Evolutionary conservation across 2,888 invertebrate species (phyloP).

Genomic region (Hemithea aestivaria): DNA sequence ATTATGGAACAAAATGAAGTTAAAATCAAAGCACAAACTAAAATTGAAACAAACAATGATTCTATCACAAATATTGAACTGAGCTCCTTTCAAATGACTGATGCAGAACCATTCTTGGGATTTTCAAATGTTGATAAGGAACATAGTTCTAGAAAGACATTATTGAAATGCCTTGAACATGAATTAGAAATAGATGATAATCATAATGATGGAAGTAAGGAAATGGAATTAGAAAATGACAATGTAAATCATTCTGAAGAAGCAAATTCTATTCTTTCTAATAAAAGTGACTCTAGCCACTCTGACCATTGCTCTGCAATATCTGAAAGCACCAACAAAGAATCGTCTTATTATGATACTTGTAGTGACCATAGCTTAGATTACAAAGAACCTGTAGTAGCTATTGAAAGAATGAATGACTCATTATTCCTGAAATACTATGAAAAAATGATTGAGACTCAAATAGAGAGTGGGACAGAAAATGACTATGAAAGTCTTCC

Average conservation of each 20-base stretch:
- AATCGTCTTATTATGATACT: slow-evolving; percentile 60
- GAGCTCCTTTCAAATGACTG: slow-evolving; percentile 38
- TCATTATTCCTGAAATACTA: slow-evolving; percentile 48
- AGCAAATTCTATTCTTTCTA: slow-evolving; percentile 5
- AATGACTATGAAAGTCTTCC: slow-evolving; percentile 29
- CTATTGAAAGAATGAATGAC: slow-evolving; percentile 47
- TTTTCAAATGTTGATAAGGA: slow-evolving; percentile 30
- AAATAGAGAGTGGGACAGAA: slow-evolving; percentile 22
- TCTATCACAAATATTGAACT: slow-evolving; percentile 18
- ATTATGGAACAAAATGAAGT: background rate
- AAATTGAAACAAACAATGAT: slow-evolving; percentile 3
- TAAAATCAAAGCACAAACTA: background rate
- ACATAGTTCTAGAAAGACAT: background rate
- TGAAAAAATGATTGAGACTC: slow-evolving; percentile 30
- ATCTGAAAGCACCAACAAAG: slow-evolving; percentile 31
- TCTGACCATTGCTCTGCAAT: slow-evolving; percentile 7
- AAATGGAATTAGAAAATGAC: slow-evolving; percentile 1
- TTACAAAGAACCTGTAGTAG: slow-evolving; percentile 41
- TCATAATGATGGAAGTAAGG: slow-evolving; percentile 1
- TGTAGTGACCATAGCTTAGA: slow-evolving; percentile 47
- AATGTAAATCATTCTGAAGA: slow-evolving; percentile 1
- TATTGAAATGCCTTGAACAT: background rate
- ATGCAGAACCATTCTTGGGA: slow-evolving; percentile 47
- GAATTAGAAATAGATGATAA: background rate
- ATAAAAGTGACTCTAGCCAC: slow-evolving; percentile 9